Evolutionary conservation across 1,140 invertebrate genomes (phyloP), one percentile per base, ranked within the genome.

Genomic region (Adoxophyes honmai): DNA sequence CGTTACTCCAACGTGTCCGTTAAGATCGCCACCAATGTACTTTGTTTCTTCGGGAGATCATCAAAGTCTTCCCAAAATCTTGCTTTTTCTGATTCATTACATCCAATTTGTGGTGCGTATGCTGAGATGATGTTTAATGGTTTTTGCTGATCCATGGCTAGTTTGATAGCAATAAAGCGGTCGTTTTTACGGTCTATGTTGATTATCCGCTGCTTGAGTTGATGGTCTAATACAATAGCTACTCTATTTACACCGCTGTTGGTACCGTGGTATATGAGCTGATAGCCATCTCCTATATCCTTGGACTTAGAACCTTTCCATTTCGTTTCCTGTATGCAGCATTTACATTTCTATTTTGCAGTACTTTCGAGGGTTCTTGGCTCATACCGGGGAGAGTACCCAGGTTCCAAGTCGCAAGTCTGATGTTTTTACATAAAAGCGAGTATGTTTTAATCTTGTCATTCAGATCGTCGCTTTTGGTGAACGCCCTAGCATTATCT

Each of bases 401-500:
- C 21, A 51, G 7, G 15, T 51, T 51, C 44, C 44, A 51, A 10
- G 44, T 51, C n/a, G 13, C 44, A 14, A 51, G 15, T 51, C 44
- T 51, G 10, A 51, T 15, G 34, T 10, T 34, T 8, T 34, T 34
- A 6, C 10, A 10, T 34, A 10, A 6, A 5, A 10, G 5, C 34
- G 10, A 10, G 5, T 34, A 6, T 6, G 5, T 6, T 34, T 34
- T 34, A 10, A 5, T 10, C 10, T 34, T 34, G 34, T 34, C 34
- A 34, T 5, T 34, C 5, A 5, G 34, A 6, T 34, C 34, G 34
- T 34, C 34, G 34, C 34, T 34, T 34, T 10, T 5, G 34, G 34
- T 5, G 34, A 10, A 34, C 34, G 34, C 34, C 34, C 34, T 34
- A 34, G n/a, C n/a, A n/a, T n/a, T n/a, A n/a, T n/a, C n/a, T n/a